phyloP scores from a whole-genome alignment of 2,113 vertebrate genomes.

The Pygathrix nemaeus region DNA sequence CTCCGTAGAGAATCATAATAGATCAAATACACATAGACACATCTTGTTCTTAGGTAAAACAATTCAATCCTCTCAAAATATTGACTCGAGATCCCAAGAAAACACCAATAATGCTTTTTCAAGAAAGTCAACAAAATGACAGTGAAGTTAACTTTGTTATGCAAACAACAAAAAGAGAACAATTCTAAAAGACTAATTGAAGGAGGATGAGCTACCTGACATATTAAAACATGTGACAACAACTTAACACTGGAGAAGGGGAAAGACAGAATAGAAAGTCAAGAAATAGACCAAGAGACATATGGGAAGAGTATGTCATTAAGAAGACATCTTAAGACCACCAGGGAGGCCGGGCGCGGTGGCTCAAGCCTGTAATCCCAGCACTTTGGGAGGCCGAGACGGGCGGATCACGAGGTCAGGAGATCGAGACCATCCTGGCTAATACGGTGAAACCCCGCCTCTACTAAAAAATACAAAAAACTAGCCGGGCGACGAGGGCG shows the following conservation, averaged over 20 bases:
- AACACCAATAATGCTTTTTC: not conserved
- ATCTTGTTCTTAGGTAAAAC: not conserved
- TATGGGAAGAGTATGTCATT: not conserved
- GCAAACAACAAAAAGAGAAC: not conserved
- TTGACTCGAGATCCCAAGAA: not conserved
- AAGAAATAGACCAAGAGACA: not conserved
- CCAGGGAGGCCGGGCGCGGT: too few relatives aligned
- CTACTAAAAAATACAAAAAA: too few relatives aligned
- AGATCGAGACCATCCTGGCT: too few relatives aligned
- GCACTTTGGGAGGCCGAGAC: too few relatives aligned
- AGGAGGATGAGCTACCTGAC: not conserved
- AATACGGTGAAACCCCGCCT: too few relatives aligned
- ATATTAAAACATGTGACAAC: not conserved
- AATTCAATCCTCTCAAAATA: not conserved
- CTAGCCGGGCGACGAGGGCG: too few relatives aligned
- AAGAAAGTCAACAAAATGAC: slow-evolving; percentile 12
- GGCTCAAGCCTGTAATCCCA: too few relatives aligned
- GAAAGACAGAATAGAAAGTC: not conserved
- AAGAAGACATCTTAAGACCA: not conserved
- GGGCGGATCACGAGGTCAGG: too few relatives aligned
- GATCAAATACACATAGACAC: not conserved
- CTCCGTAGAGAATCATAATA: not conserved
- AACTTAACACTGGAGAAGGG: too few relatives aligned
- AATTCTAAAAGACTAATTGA: not conserved
- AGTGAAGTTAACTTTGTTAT: not conserved